phyloP scores from a whole-genome alignment of 2,888 invertebrate species.

The Hypercompe scribonia region DNA sequence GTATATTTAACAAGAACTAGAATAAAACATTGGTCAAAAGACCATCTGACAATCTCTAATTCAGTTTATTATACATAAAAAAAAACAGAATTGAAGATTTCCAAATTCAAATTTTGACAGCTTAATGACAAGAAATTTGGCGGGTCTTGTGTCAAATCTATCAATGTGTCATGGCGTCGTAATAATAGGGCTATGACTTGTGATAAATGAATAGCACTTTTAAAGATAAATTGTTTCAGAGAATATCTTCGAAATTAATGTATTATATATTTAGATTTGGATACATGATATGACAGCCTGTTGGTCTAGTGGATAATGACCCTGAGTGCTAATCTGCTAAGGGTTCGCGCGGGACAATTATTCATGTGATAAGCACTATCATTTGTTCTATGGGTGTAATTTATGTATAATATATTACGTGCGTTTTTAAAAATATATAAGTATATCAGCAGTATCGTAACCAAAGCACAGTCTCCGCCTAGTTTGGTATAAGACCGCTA shows the following conservation, averaged over 20 bases:
- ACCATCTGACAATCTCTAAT: background rate
- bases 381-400: too few relatives aligned
- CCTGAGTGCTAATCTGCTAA: too few relatives aligned
- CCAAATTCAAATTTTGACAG: conserved; percentile 15
- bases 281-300: too few relatives aligned
- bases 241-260: background rate
- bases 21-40: background rate
- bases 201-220: conserved; percentile 8
- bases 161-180: conserved; percentile 12
- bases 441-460: too few relatives aligned
- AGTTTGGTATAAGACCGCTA: too few relatives aligned
- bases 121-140: conserved; percentile 9
- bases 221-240: background rate
- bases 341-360: too few relatives aligned
- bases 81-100: background rate
- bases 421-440: too few relatives aligned
- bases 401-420: too few relatives aligned
- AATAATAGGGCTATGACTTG: conserved; percentile 2
- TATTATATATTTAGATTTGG: background rate
- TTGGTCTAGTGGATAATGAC: too few relatives aligned
- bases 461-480: too few relatives aligned
- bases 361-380: too few relatives aligned
- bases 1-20: background rate
- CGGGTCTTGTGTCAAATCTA: conserved; percentile 11
- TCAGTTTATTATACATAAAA: background rate